Percentiles rank a stretch among this genome's conserved stretches.
Conservation (phyloP, 2,888 invertebrate genomes). For the Petrolisthes cinctipes region DNA sequence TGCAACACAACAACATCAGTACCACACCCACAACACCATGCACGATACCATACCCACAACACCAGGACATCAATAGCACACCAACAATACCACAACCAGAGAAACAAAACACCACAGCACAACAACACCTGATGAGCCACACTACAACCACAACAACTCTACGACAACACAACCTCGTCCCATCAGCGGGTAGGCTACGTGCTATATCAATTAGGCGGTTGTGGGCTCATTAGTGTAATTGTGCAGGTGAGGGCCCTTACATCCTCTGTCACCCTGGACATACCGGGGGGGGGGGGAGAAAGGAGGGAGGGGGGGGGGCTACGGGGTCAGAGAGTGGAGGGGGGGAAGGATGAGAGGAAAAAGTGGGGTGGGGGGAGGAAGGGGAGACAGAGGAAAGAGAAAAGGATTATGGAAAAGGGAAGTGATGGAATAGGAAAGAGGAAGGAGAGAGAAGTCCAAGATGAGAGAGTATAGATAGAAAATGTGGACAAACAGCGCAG, state of each 20-base stretch:
- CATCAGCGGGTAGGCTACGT: neutral
- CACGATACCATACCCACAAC: neutral
- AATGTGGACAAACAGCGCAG: neutral
- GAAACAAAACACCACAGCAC: neutral
- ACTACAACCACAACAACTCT: neutral
- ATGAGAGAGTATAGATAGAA: neutral
- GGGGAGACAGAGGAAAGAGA: neutral
- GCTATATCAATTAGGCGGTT: constrained; percentile 20
- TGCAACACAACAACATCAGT: neutral
- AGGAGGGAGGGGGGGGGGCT: neutral
- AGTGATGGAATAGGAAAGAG: neutral
- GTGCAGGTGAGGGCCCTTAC: neutral
- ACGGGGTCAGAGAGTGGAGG: neutral
- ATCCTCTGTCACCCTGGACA: neutral
- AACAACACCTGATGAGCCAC: neutral
- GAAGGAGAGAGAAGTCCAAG: neutral
- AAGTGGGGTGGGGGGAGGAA: neutral
- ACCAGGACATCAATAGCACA: too few relatives aligned
- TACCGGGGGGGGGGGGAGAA: too few relatives aligned
- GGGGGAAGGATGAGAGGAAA: neutral
- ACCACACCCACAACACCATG: neutral
- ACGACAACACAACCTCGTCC: neutral
- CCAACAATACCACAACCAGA: neutral
- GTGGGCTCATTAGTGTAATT: constrained; percentile 15
- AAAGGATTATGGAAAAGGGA: neutral